phyloP scores from a whole-genome alignment of 1,140 invertebrate genomes.

The Nylanderia fulva region DNA sequence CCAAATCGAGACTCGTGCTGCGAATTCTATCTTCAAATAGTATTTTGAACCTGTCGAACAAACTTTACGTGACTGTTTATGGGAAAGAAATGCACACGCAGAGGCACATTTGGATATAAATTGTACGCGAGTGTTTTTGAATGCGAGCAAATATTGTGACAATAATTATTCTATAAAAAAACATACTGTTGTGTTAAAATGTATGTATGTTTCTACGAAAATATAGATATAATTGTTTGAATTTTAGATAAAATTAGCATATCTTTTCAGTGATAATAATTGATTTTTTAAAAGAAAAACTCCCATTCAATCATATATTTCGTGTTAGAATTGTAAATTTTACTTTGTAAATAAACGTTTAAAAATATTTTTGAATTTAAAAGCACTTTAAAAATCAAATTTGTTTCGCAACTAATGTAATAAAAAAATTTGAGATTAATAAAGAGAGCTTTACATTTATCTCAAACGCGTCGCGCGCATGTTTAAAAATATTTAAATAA shows the following conservation, averaged over 20 bases:
- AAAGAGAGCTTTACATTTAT: background rate
- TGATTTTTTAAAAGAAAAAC: no score
- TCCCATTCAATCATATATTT: no score
- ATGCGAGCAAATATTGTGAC: background rate
- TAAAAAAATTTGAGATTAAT: no score
- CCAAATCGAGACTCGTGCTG: constrained; percentile 1
- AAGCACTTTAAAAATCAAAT: no score
- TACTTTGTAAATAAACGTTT: no score
- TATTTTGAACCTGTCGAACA: background rate
- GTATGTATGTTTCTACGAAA: background rate
- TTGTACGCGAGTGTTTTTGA: background rate
- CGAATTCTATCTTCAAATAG: constrained; percentile 14
- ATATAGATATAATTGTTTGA: background rate
- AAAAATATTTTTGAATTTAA: no score
- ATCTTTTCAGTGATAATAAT: no score
- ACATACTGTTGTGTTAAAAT: background rate
- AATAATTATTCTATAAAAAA: background rate
- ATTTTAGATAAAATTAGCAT: no score
- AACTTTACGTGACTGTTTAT: background rate
- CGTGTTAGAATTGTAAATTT: no score
- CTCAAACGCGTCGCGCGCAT: background rate
- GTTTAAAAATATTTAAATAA: constrained; percentile 16
- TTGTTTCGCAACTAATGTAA: no score
- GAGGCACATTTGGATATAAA: background rate
- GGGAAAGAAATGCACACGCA: background rate